Base-by-base conservation (phyloP, 2,113 vertebrate species). In the Andinoacara biseriatus region DNA sequence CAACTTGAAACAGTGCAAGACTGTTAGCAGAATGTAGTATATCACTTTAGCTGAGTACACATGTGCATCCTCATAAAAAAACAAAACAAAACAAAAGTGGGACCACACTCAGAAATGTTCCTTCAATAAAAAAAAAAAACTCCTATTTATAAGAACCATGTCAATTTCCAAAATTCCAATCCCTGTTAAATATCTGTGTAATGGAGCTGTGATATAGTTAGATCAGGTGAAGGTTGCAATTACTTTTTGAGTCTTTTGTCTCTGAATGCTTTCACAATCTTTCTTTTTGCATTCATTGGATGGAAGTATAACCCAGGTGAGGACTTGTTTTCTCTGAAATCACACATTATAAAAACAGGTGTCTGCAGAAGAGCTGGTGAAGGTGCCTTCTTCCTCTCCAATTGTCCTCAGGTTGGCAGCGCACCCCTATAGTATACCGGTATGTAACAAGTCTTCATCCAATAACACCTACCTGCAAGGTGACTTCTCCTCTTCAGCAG, bases 401-500 rank as follows among this genome's bases (percentile, higher is more conserved):
- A 5, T 52, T 31, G 9, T 52, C 40, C 78, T 18, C 76, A 99
- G 98, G 95, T 93, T 99, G 90, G 86, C 94, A 46, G 92, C 91
- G 15, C 4, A 94, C 4, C 29, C 95, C 1, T 98, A 95, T 54
- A 4, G 24, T 1, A 90, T 97, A 57, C 94, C 91, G 0, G 5
- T 2, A 0, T 99, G 98, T 35, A 81, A 91, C 0, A 4, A 10
- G 57, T 62, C 3, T 26, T 0, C 0, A 0, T 49, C 22, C 1
- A 90, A 89, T 11, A 60, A 10, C 5, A 94, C 86, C 52, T 93
- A 87, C 91, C 97, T 99, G 75, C 76, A 95, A 26, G 98, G 98
- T 0, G 97, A 99, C 87, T 98, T 96, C 92, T 99, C 98, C 0
- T 97, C 98, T 38, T 97, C 98, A 0, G 96, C 98, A 0, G 96